Evolutionary conservation across 2,888 invertebrate genomes (phyloP).

Genomic region (Leucophenga montana): DNA sequence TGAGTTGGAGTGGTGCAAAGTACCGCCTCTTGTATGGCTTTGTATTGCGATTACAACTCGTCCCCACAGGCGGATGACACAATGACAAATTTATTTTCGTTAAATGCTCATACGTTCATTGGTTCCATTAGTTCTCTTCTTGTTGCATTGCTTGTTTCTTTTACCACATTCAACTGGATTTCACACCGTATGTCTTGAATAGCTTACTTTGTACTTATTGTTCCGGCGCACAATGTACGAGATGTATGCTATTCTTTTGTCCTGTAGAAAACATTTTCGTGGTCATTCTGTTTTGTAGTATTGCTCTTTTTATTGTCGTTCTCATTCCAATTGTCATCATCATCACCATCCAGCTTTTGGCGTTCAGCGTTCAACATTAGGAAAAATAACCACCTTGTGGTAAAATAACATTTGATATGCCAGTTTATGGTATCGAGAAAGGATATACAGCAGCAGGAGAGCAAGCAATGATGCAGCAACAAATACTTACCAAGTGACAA

Average conservation of each 20-base stretch:
- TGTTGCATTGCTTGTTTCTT: neutral
- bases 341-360: too few species aligned
- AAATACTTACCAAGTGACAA: too few species aligned
- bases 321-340: too few species aligned
- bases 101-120: slow-evolving; percentile 11
- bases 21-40: neutral
- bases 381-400: too few species aligned
- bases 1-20: neutral
- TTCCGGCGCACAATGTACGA: too few species aligned
- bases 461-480: too few species aligned
- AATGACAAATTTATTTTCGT: slow-evolving; percentile 23
- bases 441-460: too few species aligned
- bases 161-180: neutral
- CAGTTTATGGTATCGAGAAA: too few species aligned
- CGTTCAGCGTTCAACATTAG: neutral
- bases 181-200: neutral
- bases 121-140: neutral
- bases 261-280: neutral
- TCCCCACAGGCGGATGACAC: neutral
- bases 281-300: slow-evolving; percentile 18
- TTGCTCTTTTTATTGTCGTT: slow-evolving; percentile 6
- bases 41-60: neutral
- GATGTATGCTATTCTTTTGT: neutral
- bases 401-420: too few species aligned
- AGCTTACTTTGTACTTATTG: too few species aligned